These are phyloP conservation scores for Acanthacorydalis orientalis DNA, from an alignment of 2,888 invertebrate species.

Conservation along the genomic window DNA sequence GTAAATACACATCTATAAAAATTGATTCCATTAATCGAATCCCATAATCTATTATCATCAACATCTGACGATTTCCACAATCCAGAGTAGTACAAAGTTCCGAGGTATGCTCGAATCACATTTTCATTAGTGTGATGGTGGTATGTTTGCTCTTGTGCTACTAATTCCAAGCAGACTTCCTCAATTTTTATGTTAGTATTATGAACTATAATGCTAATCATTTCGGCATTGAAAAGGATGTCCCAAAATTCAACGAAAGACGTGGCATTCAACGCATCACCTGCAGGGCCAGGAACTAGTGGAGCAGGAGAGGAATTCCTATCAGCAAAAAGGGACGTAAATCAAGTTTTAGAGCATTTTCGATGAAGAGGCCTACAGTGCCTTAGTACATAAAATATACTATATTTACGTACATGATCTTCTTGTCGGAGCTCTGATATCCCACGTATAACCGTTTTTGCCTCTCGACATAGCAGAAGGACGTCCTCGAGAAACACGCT, in stretches of 20 bases:
- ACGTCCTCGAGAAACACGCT: too few relatives aligned
- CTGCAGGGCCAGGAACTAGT: neutral
- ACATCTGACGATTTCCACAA: neutral
- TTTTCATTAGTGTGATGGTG: neutral
- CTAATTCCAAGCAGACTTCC: neutral
- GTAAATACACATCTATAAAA: slow-evolving; percentile 10
- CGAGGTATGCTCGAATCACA: neutral
- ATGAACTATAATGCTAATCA: neutral
- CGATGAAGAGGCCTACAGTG: too few relatives aligned
- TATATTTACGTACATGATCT: too few relatives aligned
- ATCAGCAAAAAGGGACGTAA: too few relatives aligned
- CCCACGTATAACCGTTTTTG: neutral
- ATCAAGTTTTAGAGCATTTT: too few relatives aligned
- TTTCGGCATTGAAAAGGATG: neutral
- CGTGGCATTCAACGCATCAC: neutral
- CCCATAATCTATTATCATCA: slow-evolving; percentile 8
- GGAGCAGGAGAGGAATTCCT: too few relatives aligned
- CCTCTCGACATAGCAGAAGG: neutral
- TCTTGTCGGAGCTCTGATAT: neutral
- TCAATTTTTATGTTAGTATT: neutral
- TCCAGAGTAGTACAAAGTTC: neutral
- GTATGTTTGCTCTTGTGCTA: neutral
- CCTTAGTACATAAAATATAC: too few relatives aligned
- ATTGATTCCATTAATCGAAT: slow-evolving; percentile 7
- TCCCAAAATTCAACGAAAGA: slow-evolving; percentile 6